These are phyloP conservation scores for Cremastinae sp. DNA, from an alignment of 2,888 invertebrate genomes.

Conservation along the genomic window DNA sequence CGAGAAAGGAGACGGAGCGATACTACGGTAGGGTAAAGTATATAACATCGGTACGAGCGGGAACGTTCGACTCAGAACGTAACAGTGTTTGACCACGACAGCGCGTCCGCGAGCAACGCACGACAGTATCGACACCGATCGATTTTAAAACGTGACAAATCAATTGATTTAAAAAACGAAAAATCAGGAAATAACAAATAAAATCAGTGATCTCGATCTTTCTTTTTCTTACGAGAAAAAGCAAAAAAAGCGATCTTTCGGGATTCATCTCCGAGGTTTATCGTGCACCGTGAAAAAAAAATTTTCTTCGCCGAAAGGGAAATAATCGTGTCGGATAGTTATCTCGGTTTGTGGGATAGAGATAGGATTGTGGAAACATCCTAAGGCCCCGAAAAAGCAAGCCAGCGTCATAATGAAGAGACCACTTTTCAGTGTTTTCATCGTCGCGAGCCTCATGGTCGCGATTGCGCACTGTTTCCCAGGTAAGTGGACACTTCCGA, in stretches of 20 bases:
- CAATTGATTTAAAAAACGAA: neutral
- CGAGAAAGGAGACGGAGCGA: conserved; percentile 50
- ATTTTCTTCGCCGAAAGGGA: conserved; percentile 11
- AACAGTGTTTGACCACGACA: conserved; percentile 60
- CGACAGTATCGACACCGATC: neutral
- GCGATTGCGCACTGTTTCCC: conserved; percentile 71
- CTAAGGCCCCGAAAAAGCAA: conserved; percentile 42
- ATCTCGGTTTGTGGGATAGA: conserved; percentile 32
- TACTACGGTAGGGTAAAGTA: conserved; percentile 48
- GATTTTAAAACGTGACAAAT: conserved; percentile 3
- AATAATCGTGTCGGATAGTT: conserved; percentile 46
- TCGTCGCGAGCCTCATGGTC: conserved; percentile 68
- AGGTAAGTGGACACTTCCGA: conserved; percentile 69
- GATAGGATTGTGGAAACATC: conserved; percentile 53
- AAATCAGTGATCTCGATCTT: conserved; percentile 44
- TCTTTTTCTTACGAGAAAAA: neutral
- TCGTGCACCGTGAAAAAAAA: conserved; percentile 23
- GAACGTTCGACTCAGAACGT: conserved; percentile 61
- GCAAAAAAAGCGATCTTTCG: neutral
- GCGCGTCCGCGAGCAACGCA: conserved; percentile 44
- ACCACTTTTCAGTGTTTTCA: conserved; percentile 63
- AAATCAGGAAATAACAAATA: neutral
- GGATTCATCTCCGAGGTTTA: conserved; percentile 37
- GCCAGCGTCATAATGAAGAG: conserved; percentile 62
- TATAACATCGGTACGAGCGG: conserved; percentile 57